Conservation (phyloP, 2,113 vertebrate genomes). For the Tiliqua scincoides region DNA sequence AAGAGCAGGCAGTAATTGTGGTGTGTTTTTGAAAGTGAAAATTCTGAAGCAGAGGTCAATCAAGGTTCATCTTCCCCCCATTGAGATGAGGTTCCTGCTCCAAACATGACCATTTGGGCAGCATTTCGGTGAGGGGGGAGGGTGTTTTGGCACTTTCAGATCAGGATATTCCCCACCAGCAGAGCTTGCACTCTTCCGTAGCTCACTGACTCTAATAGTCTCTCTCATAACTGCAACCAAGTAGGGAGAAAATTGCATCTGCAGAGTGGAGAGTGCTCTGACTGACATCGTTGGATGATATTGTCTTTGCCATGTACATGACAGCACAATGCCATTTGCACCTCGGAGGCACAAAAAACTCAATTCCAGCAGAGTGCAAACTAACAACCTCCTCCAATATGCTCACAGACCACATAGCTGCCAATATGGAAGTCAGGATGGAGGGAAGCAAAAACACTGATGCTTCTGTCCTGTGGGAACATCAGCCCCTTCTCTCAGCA, state of each 20-base stretch:
- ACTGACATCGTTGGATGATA: constrained; percentile 6
- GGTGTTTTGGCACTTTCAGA: not conserved
- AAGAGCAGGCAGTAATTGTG: not conserved
- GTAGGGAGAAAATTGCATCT: not conserved
- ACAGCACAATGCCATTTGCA: constrained; percentile 6
- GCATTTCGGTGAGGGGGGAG: not conserved
- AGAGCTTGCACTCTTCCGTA: not conserved
- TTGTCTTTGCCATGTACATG: not conserved
- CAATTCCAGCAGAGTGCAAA: not conserved
- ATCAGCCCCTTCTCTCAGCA: not conserved
- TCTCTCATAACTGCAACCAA: not conserved
- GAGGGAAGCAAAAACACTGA: not conserved
- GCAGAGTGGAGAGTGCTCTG: not conserved
- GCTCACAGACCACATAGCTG: not conserved
- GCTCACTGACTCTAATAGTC: not conserved
- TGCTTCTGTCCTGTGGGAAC: too few species aligned
- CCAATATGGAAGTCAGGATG: not conserved
- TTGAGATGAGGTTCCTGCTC: not conserved
- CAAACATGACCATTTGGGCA: not conserved
- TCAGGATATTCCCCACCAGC: not conserved
- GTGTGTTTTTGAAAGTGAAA: not conserved
- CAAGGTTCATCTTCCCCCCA: not conserved
- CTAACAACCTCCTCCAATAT: not conserved
- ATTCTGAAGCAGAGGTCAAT: not conserved
- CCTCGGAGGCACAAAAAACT: not conserved